Evolutionary conservation across 2,113 vertebrate genomes (phyloP).

Genomic region (Cairina moschata): DNA sequence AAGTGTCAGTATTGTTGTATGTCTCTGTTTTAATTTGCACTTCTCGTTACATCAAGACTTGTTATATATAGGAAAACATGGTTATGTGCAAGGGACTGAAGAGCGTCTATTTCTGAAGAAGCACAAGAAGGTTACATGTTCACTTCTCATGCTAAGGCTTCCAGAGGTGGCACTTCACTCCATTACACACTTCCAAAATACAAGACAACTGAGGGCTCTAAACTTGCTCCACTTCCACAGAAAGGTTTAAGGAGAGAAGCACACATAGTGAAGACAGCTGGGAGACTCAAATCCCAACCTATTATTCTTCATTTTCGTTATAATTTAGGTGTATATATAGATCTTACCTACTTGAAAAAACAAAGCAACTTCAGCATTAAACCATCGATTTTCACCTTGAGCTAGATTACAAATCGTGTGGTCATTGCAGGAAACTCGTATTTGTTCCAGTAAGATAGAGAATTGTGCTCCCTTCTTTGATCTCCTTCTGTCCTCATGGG

Average conservation of each 20-base stretch:
- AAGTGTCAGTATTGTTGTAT: background rate
- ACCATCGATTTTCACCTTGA: background rate
- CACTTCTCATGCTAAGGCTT: background rate
- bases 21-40: background rate
- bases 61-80: background rate
- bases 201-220: background rate
- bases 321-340: background rate
- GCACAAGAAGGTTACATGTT: background rate
- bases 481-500: background rate
- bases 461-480: background rate
- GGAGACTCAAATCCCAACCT: rapidly evolving
- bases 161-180: background rate
- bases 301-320: background rate
- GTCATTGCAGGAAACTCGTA: background rate
- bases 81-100: background rate
- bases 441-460: background rate
- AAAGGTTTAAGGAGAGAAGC: background rate
- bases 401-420: background rate
- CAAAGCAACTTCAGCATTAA: rapidly evolving
- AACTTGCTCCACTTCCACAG: background rate
- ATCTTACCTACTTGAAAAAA: background rate
- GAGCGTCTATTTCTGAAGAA: rapidly evolving
- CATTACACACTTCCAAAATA: background rate
- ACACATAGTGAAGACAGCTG: background rate
- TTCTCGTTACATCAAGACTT: background rate